Percentiles rank a stretch among this genome's conserved stretches.
Evolutionary conservation across 2,797 vertebrate genomes (phyloP).

Genomic region (Anguilla obscura): DNA sequence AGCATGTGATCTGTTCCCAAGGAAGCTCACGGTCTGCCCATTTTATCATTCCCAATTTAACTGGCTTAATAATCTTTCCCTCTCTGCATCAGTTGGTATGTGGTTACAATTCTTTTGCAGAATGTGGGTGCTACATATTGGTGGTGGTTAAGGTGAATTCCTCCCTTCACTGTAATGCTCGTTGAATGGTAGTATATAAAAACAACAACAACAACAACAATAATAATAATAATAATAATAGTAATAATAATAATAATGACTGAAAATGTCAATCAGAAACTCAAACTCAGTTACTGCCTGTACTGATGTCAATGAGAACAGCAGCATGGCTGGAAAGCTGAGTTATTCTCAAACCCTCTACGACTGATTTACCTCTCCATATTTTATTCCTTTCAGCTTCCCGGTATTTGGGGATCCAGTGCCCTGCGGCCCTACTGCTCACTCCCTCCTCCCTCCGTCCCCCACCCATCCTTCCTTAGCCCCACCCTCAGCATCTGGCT

Average conservation of each 20-base stretch:
- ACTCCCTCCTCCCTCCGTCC: not conserved
- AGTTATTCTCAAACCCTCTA: too few relatives aligned
- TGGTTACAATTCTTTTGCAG: not conserved
- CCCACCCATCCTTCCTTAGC: not conserved
- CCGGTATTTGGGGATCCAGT: not conserved
- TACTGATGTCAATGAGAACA: too few relatives aligned
- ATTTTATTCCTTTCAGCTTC: not conserved
- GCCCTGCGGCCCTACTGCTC: not conserved
- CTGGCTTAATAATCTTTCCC: not conserved
- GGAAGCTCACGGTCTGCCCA: not conserved
- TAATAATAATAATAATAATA: too few relatives aligned
- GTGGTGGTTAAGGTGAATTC: not conserved
- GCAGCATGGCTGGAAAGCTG: too few relatives aligned
- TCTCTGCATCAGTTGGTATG: not conserved
- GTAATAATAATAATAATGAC: too few relatives aligned
- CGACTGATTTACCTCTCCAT: not conserved
- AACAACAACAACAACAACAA: not conserved
- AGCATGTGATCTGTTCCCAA: not conserved
- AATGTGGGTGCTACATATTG: not conserved
- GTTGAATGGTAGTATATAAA: not conserved
- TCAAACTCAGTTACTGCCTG: too few relatives aligned
- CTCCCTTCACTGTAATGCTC: not conserved
- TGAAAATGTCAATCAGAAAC: too few relatives aligned
- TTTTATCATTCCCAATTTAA: not conserved
- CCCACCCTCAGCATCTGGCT: not conserved